phyloP scores from a whole-genome alignment of 2,888 invertebrate genomes.

The Torymus texanus region DNA sequence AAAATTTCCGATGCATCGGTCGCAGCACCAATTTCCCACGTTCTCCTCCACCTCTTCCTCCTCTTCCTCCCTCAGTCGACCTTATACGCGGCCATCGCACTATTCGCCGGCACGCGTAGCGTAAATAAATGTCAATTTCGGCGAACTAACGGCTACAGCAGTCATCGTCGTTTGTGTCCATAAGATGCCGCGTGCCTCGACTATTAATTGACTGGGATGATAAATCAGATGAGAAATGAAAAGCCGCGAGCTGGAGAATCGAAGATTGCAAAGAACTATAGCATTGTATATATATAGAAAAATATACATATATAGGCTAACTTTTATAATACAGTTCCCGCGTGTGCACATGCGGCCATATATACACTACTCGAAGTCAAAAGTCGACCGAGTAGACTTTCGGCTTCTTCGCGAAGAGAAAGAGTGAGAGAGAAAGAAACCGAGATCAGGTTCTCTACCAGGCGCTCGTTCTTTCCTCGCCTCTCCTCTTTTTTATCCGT shows the following conservation, averaged over 20 bases:
- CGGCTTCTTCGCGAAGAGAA: no score
- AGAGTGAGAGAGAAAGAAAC: conserved; percentile 60
- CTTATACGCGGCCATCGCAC: no score
- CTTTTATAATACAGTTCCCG: conserved; percentile 48
- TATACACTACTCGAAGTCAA: no score
- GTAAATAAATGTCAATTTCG: conserved; percentile 62
- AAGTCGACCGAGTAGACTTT: no score
- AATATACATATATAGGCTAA: conserved; percentile 57
- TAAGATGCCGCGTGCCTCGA: conserved; percentile 57
- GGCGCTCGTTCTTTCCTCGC: conserved; percentile 46
- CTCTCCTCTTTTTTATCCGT: conserved; percentile 38
- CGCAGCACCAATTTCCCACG: conserved; percentile 28
- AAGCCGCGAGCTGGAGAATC: not conserved
- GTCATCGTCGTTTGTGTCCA: conserved; percentile 22
- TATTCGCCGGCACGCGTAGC: conserved; percentile 1
- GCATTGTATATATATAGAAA: no score
- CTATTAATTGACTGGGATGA: conserved; percentile 71
- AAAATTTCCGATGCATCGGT: conserved; percentile 11
- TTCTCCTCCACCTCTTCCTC: not conserved
- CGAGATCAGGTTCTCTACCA: conserved; percentile 59
- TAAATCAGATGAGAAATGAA: conserved; percentile 62
- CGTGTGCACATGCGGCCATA: no score
- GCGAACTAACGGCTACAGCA: conserved; percentile 55
- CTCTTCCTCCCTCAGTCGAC: no score
- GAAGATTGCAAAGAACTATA: no score